Conservation (phyloP, 1,140 invertebrate species). For the Halesus radiatus region DNA sequence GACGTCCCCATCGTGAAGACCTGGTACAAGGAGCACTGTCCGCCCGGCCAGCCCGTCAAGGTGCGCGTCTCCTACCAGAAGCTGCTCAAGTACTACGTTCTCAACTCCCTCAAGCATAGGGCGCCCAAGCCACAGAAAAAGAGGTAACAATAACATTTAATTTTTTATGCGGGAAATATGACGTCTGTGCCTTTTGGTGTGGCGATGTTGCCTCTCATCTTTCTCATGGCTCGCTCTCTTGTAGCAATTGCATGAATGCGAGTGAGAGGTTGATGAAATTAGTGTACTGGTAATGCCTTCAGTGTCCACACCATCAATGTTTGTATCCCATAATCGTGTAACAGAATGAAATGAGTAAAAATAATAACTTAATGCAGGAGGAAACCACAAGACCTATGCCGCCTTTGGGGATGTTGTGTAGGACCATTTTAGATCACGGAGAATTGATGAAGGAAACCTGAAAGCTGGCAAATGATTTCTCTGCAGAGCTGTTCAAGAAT, state of each 20-base stretch:
- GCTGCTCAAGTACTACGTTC: conserved; percentile 96
- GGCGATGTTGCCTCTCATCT: conserved; percentile 72
- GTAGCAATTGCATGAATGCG: conserved; percentile 79
- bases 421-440: no score
- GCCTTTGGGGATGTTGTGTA: no score
- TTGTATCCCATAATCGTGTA: conserved; percentile 80
- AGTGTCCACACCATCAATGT: conserved; percentile 78
- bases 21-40: conserved; percentile 98
- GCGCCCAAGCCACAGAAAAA: conserved; percentile 99
- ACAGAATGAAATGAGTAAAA: no score
- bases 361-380: no score
- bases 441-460: no score
- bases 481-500: no score
- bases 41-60: conserved; percentile 98
- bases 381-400: no score
- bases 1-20: conserved; percentile 97
- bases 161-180: no score
- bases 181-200: no score
- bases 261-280: conserved; percentile 76
- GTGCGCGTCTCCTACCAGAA: conserved; percentile 99
- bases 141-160: conserved; percentile 70
- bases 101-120: conserved; percentile 97
- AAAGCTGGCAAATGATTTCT: no score
- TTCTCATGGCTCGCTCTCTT: conserved; percentile 77
- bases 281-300: conserved; percentile 78